These are phyloP conservation scores for Macrotus californicus DNA, from an alignment of 2,113 vertebrate species.

Conservation along the genomic window DNA sequence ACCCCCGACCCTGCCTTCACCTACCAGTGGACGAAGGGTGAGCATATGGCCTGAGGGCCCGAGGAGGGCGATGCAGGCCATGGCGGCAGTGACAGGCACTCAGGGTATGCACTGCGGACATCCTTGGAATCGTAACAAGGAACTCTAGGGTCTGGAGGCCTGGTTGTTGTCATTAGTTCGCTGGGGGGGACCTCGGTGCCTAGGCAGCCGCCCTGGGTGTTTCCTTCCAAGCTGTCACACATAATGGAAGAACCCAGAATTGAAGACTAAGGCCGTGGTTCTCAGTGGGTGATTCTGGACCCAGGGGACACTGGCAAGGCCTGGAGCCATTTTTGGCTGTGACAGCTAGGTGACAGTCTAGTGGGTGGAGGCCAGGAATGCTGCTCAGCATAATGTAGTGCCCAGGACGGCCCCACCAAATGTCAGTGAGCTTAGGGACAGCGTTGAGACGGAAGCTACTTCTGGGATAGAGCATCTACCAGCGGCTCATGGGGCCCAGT, in stretches of 20 bases:
- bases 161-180: not conserved
- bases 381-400: not conserved
- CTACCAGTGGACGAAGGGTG: constrained; percentile 79
- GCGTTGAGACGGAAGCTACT: not conserved
- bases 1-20: constrained; percentile 72
- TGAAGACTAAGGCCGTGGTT: not conserved
- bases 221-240: not conserved
- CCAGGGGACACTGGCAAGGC: not conserved
- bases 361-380: not conserved
- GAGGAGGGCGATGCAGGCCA: not conserved
- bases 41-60: not conserved
- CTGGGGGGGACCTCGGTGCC: not conserved
- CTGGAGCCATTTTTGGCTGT: not conserved
- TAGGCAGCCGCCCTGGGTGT: not conserved
- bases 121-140: not conserved
- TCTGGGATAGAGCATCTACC: not conserved
- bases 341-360: not conserved
- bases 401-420: not conserved
- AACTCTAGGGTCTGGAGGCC: not conserved
- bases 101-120: accelerated
- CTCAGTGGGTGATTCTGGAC: not conserved
- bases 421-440: not conserved
- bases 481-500: not conserved
- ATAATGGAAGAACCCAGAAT: not conserved
- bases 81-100: accelerated